Base-by-base conservation (phyloP, 2,888 invertebrate genomes). In the Tetranychus truncatus region DNA sequence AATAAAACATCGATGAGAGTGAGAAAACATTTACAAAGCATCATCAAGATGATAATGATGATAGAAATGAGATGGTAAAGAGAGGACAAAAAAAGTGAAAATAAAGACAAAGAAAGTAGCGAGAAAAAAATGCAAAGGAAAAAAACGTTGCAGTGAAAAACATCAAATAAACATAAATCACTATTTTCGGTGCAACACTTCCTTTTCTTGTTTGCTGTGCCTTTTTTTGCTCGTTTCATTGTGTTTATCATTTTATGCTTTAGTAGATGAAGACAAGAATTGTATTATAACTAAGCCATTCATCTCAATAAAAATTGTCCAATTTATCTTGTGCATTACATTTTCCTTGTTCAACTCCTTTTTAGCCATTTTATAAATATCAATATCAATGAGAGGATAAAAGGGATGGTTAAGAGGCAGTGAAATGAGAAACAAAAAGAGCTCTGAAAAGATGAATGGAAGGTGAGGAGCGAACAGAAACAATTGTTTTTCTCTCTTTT, bases 121-220 rank as follows among this genome's bases (percentile, higher is more conserved):
- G 34, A 34, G 34, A 3, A 34, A 34, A 34, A 34, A 34, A 34
- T 34, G 34, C 34, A 34, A 34, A 34, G 34, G 34, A 34, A 34
- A 34, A 34, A 34, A 34, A 34, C 34, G 34, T 34, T 34, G 4
- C 34, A 34, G 34, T 34, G 34, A 34, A 34, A 34, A 34, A 55
- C 55, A 55, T 55, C 55, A 55, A 55, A 55, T 55, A 55, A 55
- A 55, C 55, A 55, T 55, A 55, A 55, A 55, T 55, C 55, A 55
- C 55, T 55, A 11, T 9, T 11, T 55, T 55, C 55, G 15, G 55
- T 55, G 9, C 6, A 15, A 11, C 15, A 11, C 15, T 55, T 55
- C 9, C 55, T 55, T 15, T 55, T 11, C 15, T 55, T 55, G 9
- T 15, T 15, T 55, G 55, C 6, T 55, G 55, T 34, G 34, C 9